phyloP scores from a whole-genome alignment of 1,140 invertebrate species.

The Linepithema humile region DNA sequence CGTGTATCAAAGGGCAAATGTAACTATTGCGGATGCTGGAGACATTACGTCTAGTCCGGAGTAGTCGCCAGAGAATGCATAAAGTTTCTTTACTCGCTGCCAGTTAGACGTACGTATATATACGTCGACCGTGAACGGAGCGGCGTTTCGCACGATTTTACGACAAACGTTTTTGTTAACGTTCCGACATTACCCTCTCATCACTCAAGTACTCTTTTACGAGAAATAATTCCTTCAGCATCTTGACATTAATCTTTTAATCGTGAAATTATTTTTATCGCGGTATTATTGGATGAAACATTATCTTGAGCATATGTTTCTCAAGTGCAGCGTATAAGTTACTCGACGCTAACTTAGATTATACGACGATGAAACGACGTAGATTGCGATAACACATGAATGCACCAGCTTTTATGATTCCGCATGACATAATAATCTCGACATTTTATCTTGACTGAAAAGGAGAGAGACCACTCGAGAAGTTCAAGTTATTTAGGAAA shows the following conservation, averaged over 20 bases:
- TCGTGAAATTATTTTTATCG: not conserved
- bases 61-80: slow-evolving; percentile 45
- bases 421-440: not conserved
- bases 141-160: not conserved
- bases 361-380: not conserved
- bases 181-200: not conserved
- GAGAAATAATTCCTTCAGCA: not conserved
- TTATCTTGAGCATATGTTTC: not conserved
- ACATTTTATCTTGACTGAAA: not conserved
- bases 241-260: slow-evolving; percentile 6
- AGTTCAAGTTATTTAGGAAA: not conserved
- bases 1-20: slow-evolving; percentile 43
- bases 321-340: not conserved
- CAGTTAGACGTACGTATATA: slow-evolving; percentile 1
- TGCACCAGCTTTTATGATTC: not conserved
- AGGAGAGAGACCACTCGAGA: not conserved
- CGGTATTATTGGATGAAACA: not conserved
- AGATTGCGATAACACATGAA: not conserved
- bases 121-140: not conserved
- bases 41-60: slow-evolving; percentile 22
- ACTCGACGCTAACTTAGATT: not conserved
- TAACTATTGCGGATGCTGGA: slow-evolving; percentile 30
- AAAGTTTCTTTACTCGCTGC: slow-evolving; percentile 53
- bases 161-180: not conserved
- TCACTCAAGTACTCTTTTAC: not conserved